Evolutionary conservation across 2,888 invertebrate species (phyloP), one percentile per base, ranked within the genome.

Genomic region (Ceraclea dissimilis): DNA sequence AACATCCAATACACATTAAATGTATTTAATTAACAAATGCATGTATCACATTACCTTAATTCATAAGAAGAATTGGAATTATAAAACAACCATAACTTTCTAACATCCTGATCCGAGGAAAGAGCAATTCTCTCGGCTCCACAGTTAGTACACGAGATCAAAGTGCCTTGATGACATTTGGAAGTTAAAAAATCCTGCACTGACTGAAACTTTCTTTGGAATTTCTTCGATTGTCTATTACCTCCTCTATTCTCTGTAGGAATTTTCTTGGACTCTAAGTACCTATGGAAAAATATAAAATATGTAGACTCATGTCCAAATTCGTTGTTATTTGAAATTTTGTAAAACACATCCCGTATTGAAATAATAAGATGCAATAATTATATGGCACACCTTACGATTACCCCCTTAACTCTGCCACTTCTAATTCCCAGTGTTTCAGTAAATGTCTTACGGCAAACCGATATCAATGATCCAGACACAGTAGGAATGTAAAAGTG

Each of bases 241-340:
- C 58, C 58, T 19, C 58, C 55, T 18, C 55, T 21, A 43, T 58
- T 54, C 49, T 58, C 58, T 6, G 58, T 58, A 10, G 58, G 58
- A 21, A 58, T 52, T 31, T 52, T 46, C 21, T 55, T 58, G 2
- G 58, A 58, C 22, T 58, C 51, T 20, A 58, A 52, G 17, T 58
- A 58, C 44, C 58, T 58, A 20, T 22, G 54, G 54, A 19, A n/a
- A 13, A n/a, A 49, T 49, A 47, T 10, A 44, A 44, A 17, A n/a
- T 31, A n/a, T n/a, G n/a, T n/a, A n/a, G n/a, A n/a, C n/a, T n/a
- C n/a, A n/a, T n/a, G n/a, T n/a, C n/a, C n/a, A n/a, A n/a, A n/a
- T n/a, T n/a, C n/a, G n/a, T n/a, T n/a, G n/a, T n/a, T n/a, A n/a
- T n/a, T n/a, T n/a, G n/a, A n/a, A n/a, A n/a, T n/a, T n/a, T n/a